Evolutionary conservation across 2,888 invertebrate species (phyloP), one percentile per base, ranked within the genome.

Genomic region (Teleogryllus oceanicus): DNA sequence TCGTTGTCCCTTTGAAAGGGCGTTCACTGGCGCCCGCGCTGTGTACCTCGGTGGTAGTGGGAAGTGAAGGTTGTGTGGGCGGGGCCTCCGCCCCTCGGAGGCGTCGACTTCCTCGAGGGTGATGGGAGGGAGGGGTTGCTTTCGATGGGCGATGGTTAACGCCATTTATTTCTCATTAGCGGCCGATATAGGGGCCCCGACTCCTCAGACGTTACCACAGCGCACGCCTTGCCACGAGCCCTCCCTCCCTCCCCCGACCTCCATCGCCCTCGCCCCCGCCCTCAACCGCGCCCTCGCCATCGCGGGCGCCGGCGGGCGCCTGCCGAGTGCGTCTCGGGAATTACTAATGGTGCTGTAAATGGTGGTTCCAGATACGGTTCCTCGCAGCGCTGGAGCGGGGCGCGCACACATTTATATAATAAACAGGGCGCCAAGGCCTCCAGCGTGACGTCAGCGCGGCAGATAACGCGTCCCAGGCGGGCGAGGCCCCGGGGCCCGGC

Each of bases 351-450:
- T 62, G 13, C 62, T 62, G 37, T 62, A 62, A 62, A 62, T 62
- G 62, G 62, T 3, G 37, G 37, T 37, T 37, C 37, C 37, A 37
- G 37, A 37, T 37, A 37, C 37, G 37, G 37, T 37, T 37, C 37
- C 37, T 37, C 37, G 37, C 37, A 37, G 37, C 37, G 37, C 37
- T 37, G 37, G 37, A 37, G 37, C 37, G 37, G 37, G 37, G 62
- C 16, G n/a, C 62, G 50, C 51, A 16, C 51, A 78, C 50, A 50
- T 78, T 21, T 50, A 78, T 78, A 49, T 50, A 78, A 78, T 78
- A 78, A 78, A 50, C 13, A 50, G 51, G 21, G 50, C 50, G 51
- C 49, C 51, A 18, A n/a, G 13, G 37, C 62, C n/a, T n/a, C n/a
- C 50, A 74, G 49, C 49, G 76, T 37, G 37, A 37, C 37, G 37